Conservation (phyloP, 2,888 invertebrate genomes). For the Agriopis marginaria region DNA sequence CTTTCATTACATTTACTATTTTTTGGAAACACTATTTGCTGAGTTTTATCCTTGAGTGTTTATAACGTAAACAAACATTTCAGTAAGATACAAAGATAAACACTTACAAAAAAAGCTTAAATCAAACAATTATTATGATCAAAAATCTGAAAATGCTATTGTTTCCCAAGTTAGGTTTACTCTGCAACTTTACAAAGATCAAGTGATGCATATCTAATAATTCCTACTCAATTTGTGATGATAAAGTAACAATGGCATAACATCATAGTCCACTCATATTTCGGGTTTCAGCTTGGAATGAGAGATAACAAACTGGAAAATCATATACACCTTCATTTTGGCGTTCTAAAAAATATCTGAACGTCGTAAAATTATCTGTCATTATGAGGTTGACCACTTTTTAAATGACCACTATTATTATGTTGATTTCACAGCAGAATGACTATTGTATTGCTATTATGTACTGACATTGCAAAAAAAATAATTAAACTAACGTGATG, state of each 20-base stretch:
- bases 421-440: not conserved
- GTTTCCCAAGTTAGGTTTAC: not conserved
- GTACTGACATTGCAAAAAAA: not conserved
- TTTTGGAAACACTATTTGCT: slow-evolving; percentile 17
- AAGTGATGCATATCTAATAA: not conserved
- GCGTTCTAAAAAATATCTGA: no score
- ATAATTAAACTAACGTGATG: not conserved
- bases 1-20: slow-evolving; percentile 29
- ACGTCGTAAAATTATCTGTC: no score
- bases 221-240: slow-evolving; percentile 9
- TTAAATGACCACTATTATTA: not conserved
- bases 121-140: slow-evolving; percentile 5
- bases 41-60: slow-evolving; percentile 38
- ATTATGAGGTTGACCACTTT: no score
- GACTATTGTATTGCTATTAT: no score
- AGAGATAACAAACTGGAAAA: no score
- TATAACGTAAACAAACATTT: slow-evolving; percentile 9
- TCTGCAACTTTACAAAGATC: not conserved
- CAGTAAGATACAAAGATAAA: slow-evolving; percentile 3
- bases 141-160: not conserved
- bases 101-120: slow-evolving; percentile 18
- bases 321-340: no score
- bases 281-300: no score
- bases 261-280: not conserved
- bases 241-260: slow-evolving; percentile 6